These are phyloP conservation scores for Planococcus citri DNA, from an alignment of 1,140 invertebrate genomes.

Conservation along the genomic window DNA sequence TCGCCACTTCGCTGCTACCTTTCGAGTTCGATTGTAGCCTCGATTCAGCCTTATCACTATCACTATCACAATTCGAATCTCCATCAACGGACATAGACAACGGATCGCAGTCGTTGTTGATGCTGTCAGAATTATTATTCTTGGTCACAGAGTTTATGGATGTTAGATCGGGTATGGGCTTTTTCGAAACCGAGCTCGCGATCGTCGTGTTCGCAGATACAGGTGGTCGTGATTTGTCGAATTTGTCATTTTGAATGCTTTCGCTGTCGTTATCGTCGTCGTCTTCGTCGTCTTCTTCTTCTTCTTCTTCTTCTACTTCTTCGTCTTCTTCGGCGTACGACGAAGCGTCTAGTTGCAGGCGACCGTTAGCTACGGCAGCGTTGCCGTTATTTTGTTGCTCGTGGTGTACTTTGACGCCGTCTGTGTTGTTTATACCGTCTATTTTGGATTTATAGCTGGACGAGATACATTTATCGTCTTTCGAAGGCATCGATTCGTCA, in stretches of 20 bases:
- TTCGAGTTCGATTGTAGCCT: too few relatives aligned
- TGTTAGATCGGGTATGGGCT: too few relatives aligned
- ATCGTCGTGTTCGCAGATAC: too few relatives aligned
- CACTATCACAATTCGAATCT: too few relatives aligned
- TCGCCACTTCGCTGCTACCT: too few relatives aligned
- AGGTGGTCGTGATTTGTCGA: too few relatives aligned
- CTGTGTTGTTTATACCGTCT: background rate
- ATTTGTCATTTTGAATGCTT: too few relatives aligned
- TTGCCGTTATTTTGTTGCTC: background rate
- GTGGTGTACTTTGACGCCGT: background rate
- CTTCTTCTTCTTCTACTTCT: conserved; percentile 22
- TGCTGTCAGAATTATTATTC: conserved; percentile 21
- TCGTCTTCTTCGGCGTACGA: conserved; percentile 19
- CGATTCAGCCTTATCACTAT: too few relatives aligned
- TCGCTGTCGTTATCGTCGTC: conserved; percentile 21
- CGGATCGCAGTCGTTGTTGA: conserved; percentile 16
- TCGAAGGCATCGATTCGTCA: background rate
- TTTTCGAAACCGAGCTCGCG: too few relatives aligned
- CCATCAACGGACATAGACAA: too few relatives aligned
- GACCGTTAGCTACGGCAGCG: background rate
- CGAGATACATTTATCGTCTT: background rate
- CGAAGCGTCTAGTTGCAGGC: background rate
- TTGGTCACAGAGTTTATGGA: conserved; percentile 24
- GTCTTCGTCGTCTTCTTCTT: conserved; percentile 12
- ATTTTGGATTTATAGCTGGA: too few relatives aligned